Evolutionary conservation across 2,797 vertebrate species (phyloP).

Genomic region (Helarctos malayanus): DNA sequence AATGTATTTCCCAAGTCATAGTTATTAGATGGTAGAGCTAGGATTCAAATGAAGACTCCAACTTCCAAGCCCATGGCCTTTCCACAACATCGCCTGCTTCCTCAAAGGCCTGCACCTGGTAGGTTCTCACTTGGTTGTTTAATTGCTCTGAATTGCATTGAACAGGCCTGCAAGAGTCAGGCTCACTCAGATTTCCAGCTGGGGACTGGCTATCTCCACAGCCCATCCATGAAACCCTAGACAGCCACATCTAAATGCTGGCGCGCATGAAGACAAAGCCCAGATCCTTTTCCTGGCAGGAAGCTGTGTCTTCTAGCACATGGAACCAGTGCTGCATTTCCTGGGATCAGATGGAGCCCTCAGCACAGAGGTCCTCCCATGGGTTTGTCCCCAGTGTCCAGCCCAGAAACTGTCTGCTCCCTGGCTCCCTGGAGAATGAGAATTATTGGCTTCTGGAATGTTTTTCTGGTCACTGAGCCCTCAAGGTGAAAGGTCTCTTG

Average conservation of each 20-base stretch:
- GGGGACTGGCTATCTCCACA: background rate
- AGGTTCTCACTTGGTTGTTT: background rate
- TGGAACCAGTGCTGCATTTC: background rate
- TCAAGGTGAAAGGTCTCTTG: slow-evolving; percentile 75
- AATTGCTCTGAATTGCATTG: background rate
- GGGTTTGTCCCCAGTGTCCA: slow-evolving; percentile 44
- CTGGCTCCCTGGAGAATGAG: slow-evolving; percentile 63
- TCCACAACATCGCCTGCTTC: background rate
- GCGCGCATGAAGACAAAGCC: background rate
- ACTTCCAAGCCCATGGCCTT: background rate
- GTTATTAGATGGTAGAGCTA: slow-evolving; percentile 4
- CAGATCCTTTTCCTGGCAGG: slow-evolving; percentile 14
- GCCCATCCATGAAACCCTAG: background rate
- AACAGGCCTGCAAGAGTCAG: background rate
- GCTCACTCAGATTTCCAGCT: background rate
- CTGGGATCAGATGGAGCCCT: background rate
- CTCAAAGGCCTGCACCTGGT: background rate
- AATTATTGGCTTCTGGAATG: slow-evolving; percentile 63
- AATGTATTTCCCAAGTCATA: background rate
- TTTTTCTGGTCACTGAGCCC: slow-evolving; percentile 66
- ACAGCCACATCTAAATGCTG: background rate
- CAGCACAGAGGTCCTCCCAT: background rate
- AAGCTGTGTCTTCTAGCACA: slow-evolving; percentile 11
- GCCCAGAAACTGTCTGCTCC: slow-evolving; percentile 66
- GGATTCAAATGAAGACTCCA: background rate